These are phyloP conservation scores for Hiodon tergisus DNA, from an alignment of 2,113 vertebrate species.

Conservation along the genomic window DNA sequence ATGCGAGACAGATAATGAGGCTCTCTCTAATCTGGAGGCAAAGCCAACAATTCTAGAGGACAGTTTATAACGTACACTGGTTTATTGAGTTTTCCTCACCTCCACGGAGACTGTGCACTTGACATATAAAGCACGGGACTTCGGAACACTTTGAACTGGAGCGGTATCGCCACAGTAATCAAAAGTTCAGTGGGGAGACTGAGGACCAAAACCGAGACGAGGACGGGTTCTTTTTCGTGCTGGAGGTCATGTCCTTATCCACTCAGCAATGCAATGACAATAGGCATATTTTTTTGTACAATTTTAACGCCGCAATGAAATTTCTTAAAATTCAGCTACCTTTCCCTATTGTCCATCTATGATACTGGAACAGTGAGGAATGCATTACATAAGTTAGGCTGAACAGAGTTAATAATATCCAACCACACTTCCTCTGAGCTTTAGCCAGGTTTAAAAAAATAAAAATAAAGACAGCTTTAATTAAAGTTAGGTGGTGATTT, in stretches of 20 bases:
- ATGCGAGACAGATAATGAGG: background rate
- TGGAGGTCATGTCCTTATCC: background rate
- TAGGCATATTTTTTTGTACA: no score
- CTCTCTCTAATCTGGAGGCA: slow-evolving; percentile 3
- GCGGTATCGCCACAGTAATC: background rate
- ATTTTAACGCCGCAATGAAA: no score
- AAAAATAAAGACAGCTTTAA: background rate
- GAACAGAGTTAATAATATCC: background rate
- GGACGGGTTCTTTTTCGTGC: background rate
- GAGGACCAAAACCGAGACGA: background rate
- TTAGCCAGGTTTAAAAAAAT: slow-evolving; percentile 1
- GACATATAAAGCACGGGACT: background rate
- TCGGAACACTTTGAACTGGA: background rate
- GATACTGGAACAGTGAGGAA: no score
- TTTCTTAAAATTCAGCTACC: no score
- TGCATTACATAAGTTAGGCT: background rate
- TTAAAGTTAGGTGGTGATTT: slow-evolving; percentile 5
- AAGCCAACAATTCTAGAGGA: background rate
- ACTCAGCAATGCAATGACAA: no score
- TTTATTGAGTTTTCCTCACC: no score
- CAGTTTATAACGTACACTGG: no score
- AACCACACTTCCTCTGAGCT: background rate
- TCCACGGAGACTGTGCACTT: slow-evolving; percentile 16
- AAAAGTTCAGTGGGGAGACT: background rate
- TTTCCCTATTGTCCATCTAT: no score